Conservation (phyloP, 2,888 invertebrate genomes). For the Eupithecia insigniata region DNA sequence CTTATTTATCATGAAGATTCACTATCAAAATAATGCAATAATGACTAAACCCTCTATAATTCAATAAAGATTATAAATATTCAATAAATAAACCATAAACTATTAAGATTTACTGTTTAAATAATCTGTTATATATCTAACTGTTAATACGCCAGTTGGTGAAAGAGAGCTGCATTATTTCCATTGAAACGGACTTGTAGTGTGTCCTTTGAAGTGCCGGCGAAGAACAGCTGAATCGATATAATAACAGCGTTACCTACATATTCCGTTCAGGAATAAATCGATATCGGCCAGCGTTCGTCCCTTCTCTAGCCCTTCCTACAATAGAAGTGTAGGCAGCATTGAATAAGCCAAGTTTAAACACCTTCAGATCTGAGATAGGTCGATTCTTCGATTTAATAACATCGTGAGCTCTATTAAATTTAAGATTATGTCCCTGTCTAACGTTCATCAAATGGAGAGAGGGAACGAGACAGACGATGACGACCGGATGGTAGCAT, state of each 20-base stretch:
- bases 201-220: not conserved
- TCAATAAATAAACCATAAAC: not conserved
- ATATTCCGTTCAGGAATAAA: not conserved
- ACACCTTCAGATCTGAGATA: slow-evolving; percentile 53
- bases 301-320: slow-evolving; percentile 42
- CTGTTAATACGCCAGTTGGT: too few relatives aligned
- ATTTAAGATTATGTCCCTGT: slow-evolving; percentile 34
- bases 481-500: not conserved
- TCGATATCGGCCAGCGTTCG: slow-evolving; percentile 16
- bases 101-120: too few relatives aligned
- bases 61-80: too few relatives aligned
- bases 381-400: slow-evolving; percentile 57
- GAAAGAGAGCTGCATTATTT: not conserved
- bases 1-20: too few relatives aligned
- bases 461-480: not conserved
- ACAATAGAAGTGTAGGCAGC: slow-evolving; percentile 59
- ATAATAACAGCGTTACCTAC: not conserved
- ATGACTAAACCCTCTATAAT: too few relatives aligned
- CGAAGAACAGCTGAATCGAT: not conserved
- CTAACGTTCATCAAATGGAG: not conserved
- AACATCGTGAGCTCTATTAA: slow-evolving; percentile 42
- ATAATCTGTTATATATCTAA: too few relatives aligned
- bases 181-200: not conserved
- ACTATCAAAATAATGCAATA: not conserved
- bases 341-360: slow-evolving; percentile 59